Evolutionary conservation across 2,888 invertebrate species (phyloP), one percentile per base, ranked within the genome.

Genomic region (Calliphora vomitoria): DNA sequence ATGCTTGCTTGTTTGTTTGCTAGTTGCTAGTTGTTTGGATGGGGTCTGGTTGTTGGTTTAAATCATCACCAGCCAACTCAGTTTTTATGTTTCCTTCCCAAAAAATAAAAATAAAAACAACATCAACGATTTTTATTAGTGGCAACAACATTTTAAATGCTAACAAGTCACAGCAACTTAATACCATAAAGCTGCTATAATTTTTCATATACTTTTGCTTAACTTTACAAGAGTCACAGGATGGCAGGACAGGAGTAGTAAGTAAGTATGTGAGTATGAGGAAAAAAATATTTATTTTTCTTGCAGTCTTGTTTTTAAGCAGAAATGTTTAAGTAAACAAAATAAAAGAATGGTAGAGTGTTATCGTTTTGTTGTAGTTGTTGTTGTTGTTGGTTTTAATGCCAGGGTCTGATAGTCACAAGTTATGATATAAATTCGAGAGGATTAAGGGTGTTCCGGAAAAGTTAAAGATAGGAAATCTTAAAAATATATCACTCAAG

Each of bases 141-240:
- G 74, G 74, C 85, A 85, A 75, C 80, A 86, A 53, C 81, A 82
- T 66, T 78, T 86, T 50, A 72, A 82, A 81, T 68, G 84, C 75
- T 71, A 84, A 66, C 71, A 84, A 76, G 80, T 87, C 76, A 82
- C 62, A 75, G 72, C 41, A 82, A 87, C 60, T 81, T 87, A 81
- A 87, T 87, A 8, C 80, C 72, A 68, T 81, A 81, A 81, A 81
- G 76, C 87, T 81, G 80, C 58, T 71, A 84, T 84, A 87, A 87
- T 78, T 75, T 82, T 82, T 68, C 58, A 11, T 58, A 38, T 38
- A 80, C 66, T 66, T 62, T n/a, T 35, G 35, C 68, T 81, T 44
- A 53, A 64, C 11, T 64, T 25, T 18, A 47, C 8, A n/a, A 11
- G 25, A 55, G 25, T 5, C 4, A 44, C 2, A 8, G 15, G 4